Conservation (phyloP, 2,888 invertebrate species). For the Diabrotica balteata region DNA sequence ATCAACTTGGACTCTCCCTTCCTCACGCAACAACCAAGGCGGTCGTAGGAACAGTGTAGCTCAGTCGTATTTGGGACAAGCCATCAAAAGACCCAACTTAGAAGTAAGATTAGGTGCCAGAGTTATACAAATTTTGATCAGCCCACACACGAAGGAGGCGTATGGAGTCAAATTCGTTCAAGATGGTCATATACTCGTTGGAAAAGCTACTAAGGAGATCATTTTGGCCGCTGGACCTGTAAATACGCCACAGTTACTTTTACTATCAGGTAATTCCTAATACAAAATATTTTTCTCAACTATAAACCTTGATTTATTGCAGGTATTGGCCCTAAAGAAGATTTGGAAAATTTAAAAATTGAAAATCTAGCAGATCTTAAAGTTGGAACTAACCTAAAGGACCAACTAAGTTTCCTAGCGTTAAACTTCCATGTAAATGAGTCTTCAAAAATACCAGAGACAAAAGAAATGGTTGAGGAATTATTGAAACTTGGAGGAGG, state of each 20-base stretch:
- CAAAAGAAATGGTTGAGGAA: slow-evolving; percentile 48
- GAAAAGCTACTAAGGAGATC: slow-evolving; percentile 73
- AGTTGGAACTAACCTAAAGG: slow-evolving; percentile 75
- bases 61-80: slow-evolving; percentile 69
- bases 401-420: slow-evolving; percentile 73
- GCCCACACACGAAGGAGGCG: slow-evolving; percentile 67
- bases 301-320: background rate
- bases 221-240: slow-evolving; percentile 79
- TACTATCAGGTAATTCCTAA: slow-evolving; percentile 69
- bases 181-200: slow-evolving; percentile 62
- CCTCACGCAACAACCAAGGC: slow-evolving; percentile 71
- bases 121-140: slow-evolving; percentile 68
- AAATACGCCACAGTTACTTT: slow-evolving; percentile 78
- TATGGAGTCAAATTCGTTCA: slow-evolving; percentile 69
- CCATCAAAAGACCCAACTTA: slow-evolving; percentile 67
- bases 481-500: slow-evolving; percentile 54
- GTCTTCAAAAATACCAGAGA: slow-evolving; percentile 50
- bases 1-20: slow-evolving; percentile 67
- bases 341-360: slow-evolving; percentile 66
- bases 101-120: slow-evolving; percentile 67
- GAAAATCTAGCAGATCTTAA: slow-evolving; percentile 65
- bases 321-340: slow-evolving; percentile 70
- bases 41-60: slow-evolving; percentile 74
- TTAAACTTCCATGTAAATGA: slow-evolving; percentile 63
- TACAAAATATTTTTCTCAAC: background rate